A percentile compares a stretch with the other conserved stretches of the same genome.
Evolutionary conservation across 2,888 invertebrate species (phyloP).

Genomic region (Lepas anatifera): DNA sequence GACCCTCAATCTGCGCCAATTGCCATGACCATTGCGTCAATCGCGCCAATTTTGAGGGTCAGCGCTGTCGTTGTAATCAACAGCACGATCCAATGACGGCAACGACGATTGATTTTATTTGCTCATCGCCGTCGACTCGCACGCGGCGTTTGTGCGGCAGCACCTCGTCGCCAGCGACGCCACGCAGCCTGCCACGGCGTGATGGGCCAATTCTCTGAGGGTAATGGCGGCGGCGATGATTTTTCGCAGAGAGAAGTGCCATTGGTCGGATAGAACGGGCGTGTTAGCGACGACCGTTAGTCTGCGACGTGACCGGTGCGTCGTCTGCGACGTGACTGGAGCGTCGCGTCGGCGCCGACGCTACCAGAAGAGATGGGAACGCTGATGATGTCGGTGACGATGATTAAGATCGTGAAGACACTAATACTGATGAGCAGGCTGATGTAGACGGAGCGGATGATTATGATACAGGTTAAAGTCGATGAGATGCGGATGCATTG

Average conservation of each 20-base stretch:
- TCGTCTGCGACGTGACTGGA: too few species aligned
- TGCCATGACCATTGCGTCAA: too few species aligned
- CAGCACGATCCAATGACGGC: not conserved
- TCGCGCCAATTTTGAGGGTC: conserved; percentile 7
- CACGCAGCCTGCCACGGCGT: not conserved
- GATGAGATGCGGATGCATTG: too few species aligned
- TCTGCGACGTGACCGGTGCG: not conserved
- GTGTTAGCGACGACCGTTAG: not conserved
- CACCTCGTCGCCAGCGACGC: not conserved
- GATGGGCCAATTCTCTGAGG: not conserved
- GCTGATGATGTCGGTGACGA: too few species aligned
- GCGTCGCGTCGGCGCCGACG: not conserved
- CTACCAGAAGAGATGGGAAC: too few species aligned
- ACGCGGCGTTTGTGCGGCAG: not conserved
- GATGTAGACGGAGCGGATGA: too few species aligned
- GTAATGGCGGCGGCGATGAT: conserved; percentile 1
- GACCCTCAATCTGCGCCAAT: too few species aligned
- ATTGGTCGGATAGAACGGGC: not conserved
- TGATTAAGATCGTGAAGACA: too few species aligned
- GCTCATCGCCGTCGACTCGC: not conserved
- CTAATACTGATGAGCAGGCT: too few species aligned
- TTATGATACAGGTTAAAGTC: too few species aligned
- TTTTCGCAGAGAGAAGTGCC: conserved; percentile 4
- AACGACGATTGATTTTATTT: not conserved
- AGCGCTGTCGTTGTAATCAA: not conserved